A percentile compares a stretch with the other conserved stretches of the same genome.
These are phyloP conservation scores for Camponotus fellah DNA, from an alignment of 2,888 invertebrate genomes.

Conservation along the genomic window DNA sequence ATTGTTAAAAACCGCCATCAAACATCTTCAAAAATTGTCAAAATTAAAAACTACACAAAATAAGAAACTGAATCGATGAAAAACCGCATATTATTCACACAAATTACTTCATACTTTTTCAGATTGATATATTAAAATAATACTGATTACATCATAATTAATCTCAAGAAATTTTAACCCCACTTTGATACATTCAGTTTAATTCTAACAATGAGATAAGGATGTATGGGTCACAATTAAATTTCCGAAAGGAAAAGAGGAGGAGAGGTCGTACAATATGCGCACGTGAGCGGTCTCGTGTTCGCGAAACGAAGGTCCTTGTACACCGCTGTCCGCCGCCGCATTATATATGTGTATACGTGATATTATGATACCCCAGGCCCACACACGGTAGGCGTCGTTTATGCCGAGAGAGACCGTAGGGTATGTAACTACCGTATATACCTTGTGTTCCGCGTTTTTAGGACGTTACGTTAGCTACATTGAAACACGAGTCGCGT, in stretches of 20 bases:
- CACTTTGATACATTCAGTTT: neutral
- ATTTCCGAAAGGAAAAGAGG: neutral
- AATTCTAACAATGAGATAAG: neutral
- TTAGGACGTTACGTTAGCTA: slow-evolving; percentile 62
- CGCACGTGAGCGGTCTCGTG: slow-evolving; percentile 63
- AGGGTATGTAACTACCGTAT: slow-evolving; percentile 68
- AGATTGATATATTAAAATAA: neutral
- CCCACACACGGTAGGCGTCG: slow-evolving; percentile 65
- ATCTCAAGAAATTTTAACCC: too few species aligned
- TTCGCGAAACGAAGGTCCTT: slow-evolving; percentile 73
- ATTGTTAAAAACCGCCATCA: too few species aligned
- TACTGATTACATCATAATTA: too few species aligned
- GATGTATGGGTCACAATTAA: neutral
- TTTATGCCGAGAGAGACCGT: slow-evolving; percentile 67
- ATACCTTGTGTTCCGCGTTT: slow-evolving; percentile 61
- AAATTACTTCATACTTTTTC: neutral
- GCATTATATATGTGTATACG: slow-evolving; percentile 73
- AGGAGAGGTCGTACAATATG: neutral
- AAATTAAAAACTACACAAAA: too few species aligned
- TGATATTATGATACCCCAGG: slow-evolving; percentile 72
- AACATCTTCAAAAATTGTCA: too few species aligned
- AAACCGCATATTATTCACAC: neutral
- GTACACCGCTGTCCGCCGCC: slow-evolving; percentile 71
- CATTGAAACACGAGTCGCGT: slow-evolving; percentile 72
- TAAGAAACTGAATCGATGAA: too few species aligned